A percentile compares a stretch with the other conserved stretches of the same genome.
These are phyloP conservation scores for Spilosoma lubricipeda DNA, from an alignment of 2,888 invertebrate species.

Conservation along the genomic window DNA sequence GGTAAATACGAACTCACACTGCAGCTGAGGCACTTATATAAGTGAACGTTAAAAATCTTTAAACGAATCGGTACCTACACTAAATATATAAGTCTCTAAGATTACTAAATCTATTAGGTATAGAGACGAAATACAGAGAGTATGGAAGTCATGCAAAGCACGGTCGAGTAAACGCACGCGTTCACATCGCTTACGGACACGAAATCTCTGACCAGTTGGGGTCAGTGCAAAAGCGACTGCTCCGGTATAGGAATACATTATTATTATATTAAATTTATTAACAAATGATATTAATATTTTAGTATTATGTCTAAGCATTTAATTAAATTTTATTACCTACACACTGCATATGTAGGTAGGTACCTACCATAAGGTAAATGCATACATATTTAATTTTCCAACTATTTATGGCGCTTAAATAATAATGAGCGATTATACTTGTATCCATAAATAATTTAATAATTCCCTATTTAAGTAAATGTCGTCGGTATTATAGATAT, in stretches of 20 bases:
- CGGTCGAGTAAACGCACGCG: too few relatives aligned
- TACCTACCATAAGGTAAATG: slow-evolving; percentile 2
- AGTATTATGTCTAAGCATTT: not conserved
- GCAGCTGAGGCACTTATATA: not conserved
- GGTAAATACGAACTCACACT: not conserved
- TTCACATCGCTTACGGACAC: too few relatives aligned
- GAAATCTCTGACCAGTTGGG: too few relatives aligned
- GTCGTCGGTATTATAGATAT: not conserved
- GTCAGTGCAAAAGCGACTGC: too few relatives aligned
- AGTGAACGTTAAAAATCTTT: not conserved
- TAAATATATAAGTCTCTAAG: not conserved
- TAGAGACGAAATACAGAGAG: too few relatives aligned
- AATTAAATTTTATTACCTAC: not conserved
- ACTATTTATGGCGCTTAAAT: slow-evolving; percentile 1
- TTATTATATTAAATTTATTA: not conserved
- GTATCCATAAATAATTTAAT: slow-evolving; percentile 2
- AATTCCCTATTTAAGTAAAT: not conserved
- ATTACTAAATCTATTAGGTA: not conserved
- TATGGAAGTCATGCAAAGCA: too few relatives aligned
- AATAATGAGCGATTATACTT: not conserved
- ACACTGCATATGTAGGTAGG: not conserved
- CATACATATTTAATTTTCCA: not conserved
- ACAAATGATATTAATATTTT: not conserved
- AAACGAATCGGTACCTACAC: not conserved
- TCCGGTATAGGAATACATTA: not conserved